Conservation (phyloP, 2,888 invertebrate species). For the Copidosoma aretas region DNA sequence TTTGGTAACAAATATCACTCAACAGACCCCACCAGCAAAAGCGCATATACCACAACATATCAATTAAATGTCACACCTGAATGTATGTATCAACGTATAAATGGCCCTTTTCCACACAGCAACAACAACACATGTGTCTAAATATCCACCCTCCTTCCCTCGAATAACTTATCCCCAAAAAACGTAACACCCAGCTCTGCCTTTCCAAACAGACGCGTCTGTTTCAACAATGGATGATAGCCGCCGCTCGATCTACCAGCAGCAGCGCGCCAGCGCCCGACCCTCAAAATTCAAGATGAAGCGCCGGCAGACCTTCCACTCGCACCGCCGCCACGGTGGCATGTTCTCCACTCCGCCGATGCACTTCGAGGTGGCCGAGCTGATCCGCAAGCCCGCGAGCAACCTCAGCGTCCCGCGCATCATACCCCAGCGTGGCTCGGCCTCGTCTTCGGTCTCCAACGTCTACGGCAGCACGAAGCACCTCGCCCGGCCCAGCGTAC, state of each 20-base stretch:
- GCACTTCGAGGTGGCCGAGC: slow-evolving; percentile 57
- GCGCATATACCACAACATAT: no score
- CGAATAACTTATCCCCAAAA: neutral
- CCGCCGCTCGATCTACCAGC: slow-evolving; percentile 51
- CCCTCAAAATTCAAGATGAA: slow-evolving; percentile 55
- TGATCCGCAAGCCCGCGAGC: slow-evolving; percentile 54
- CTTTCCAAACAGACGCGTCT: slow-evolving; percentile 48
- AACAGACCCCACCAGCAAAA: no score
- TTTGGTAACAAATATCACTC: no score
- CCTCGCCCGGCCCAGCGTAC: slow-evolving; percentile 16
- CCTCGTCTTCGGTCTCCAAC: neutral
- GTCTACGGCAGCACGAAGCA: slow-evolving; percentile 22
- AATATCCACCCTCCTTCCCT: no score
- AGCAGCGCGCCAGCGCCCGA: slow-evolving; percentile 36
- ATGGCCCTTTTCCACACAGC: no score
- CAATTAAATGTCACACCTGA: no score
- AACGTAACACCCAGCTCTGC: neutral
- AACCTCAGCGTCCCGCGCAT: slow-evolving; percentile 58
- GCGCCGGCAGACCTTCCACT: slow-evolving; percentile 61
- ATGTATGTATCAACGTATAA: no score
- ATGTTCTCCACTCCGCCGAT: slow-evolving; percentile 49
- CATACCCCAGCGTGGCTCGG: slow-evolving; percentile 47
- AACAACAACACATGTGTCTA: neutral
- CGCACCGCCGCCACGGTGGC: slow-evolving; percentile 49
- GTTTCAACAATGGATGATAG: slow-evolving; percentile 49